Evolutionary conservation across 2,797 vertebrate species (phyloP).

Genomic region (Thripadectes ignobilis): DNA sequence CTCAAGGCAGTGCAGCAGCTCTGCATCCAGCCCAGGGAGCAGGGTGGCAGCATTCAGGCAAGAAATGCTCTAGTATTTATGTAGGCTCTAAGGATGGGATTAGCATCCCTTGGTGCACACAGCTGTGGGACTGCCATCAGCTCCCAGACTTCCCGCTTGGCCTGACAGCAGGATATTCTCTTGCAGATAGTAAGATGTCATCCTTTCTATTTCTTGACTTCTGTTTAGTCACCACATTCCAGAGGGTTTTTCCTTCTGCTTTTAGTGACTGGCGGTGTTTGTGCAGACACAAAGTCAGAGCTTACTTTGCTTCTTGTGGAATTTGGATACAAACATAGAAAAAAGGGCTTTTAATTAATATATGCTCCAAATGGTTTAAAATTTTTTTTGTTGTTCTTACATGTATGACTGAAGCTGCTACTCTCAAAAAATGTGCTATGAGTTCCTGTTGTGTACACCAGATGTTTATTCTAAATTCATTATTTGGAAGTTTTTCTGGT

Average conservation of each 20-base stretch:
- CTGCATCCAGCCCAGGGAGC: not conserved
- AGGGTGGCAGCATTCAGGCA: not conserved
- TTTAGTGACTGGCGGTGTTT: not conserved
- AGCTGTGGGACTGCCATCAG: not conserved
- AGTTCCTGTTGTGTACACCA: not conserved
- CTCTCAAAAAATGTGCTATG: not conserved
- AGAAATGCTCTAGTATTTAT: not conserved
- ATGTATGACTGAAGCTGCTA: not conserved
- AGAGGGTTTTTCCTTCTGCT: not conserved
- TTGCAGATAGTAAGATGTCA: not conserved
- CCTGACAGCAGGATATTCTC: not conserved
- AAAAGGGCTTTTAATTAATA: not conserved
- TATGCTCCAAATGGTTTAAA: not conserved
- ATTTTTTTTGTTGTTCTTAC: not conserved
- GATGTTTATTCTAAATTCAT: not conserved
- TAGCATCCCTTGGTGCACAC: not conserved
- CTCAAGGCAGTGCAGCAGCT: not conserved
- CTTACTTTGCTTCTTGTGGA: not conserved
- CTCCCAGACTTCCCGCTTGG: not conserved
- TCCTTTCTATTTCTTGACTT: not conserved
- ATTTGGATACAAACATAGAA: not conserved
- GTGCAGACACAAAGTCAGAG: not conserved
- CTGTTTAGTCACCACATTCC: not conserved
- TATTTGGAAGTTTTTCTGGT: not conserved
- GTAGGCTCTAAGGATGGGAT: not conserved